Conservation (phyloP, 2,797 vertebrate species). For the Microhierax caerulescens region DNA sequence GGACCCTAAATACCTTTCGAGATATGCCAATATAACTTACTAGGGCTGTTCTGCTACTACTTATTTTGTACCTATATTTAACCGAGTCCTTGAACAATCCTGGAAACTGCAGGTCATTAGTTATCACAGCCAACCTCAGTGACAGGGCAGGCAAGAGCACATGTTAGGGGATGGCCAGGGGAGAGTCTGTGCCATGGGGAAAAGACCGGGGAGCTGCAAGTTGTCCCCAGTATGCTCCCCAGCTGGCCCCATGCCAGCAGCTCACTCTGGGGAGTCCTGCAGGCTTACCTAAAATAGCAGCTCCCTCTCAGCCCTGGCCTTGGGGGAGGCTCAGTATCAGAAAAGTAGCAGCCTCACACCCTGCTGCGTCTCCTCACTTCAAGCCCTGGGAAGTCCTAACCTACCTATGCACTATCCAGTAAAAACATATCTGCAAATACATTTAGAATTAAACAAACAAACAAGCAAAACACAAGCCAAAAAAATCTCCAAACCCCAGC, state of each 20-base stretch:
- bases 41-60: not conserved
- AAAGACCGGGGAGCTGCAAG: not conserved
- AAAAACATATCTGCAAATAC: not conserved
- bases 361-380: not conserved
- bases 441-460: not conserved
- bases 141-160: accelerated
- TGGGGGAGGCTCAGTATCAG: not conserved
- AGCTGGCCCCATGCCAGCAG: not conserved
- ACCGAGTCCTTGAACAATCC: not conserved
- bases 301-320: not conserved
- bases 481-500: not conserved
- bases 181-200: not conserved
- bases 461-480: not conserved
- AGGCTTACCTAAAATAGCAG: not conserved
- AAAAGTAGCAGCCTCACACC: not conserved
- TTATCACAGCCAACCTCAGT: not conserved
- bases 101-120: not conserved
- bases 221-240: not conserved
- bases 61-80: not conserved
- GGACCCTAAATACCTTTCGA: not conserved
- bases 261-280: not conserved
- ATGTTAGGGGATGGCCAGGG: accelerated
- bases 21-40: not conserved
- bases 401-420: not conserved
- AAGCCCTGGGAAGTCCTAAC: not conserved